These are phyloP conservation scores for Orcinus orca DNA, from an alignment of 2,113 vertebrate genomes.

Conservation along the genomic window DNA sequence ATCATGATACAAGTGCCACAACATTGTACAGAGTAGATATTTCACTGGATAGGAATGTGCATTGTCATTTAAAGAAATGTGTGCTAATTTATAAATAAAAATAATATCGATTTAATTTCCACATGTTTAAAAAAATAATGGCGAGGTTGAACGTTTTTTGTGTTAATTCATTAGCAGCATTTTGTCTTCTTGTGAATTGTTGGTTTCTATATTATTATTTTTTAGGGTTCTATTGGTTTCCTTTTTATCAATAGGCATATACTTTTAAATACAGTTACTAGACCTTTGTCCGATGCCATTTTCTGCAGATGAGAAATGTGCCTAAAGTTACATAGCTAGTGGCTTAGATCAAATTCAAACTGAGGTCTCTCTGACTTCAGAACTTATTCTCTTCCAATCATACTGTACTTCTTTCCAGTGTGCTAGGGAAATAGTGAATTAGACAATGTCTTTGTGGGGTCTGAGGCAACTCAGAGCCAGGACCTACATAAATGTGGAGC, in stretches of 20 bases:
- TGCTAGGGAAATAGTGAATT: not conserved
- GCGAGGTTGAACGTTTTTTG: not conserved
- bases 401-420: not conserved
- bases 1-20: no score
- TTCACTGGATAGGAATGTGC: not conserved
- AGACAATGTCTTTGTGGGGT: not conserved
- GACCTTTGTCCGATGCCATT: not conserved
- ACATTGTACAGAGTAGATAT: not conserved
- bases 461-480: not conserved
- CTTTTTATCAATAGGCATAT: not conserved
- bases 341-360: not conserved
- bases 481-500: constrained; percentile 27
- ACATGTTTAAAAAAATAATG: not conserved
- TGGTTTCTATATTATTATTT: not conserved
- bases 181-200: not conserved
- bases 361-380: not conserved
- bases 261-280: not conserved
- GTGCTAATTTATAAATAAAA: not conserved
- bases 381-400: not conserved
- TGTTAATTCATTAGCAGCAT: not conserved
- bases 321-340: not conserved
- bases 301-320: not conserved
- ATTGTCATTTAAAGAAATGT: not conserved
- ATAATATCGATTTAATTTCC: not conserved
- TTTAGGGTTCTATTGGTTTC: not conserved